Percentiles rank a stretch among this genome's conserved stretches.
Conservation (phyloP, 2,797 vertebrate species). For the Stomatorhinus walkeri region DNA sequence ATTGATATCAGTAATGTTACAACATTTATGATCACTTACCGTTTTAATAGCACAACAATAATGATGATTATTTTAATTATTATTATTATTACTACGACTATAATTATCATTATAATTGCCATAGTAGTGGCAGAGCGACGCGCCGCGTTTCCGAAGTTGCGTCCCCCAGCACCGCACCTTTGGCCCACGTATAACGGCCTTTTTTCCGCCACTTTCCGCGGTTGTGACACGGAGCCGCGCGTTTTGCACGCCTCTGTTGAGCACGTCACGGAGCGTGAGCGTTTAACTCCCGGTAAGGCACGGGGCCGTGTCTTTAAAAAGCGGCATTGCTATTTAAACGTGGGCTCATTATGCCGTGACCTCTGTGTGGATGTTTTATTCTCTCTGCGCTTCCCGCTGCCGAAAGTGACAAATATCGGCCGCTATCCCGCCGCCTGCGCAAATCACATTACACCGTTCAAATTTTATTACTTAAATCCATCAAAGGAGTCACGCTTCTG, state of each 20-base stretch:
- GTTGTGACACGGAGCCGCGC: not conserved
- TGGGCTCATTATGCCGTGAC: not conserved
- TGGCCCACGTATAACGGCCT: not conserved
- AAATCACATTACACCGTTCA: constrained; percentile 1
- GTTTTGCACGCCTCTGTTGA: not conserved
- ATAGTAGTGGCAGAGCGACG: not conserved
- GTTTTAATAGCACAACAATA: not conserved
- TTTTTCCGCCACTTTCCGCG: not conserved
- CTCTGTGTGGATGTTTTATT: not conserved
- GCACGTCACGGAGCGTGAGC: not conserved
- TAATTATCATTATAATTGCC: not conserved
- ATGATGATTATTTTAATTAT: not conserved
- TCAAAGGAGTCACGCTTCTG: not conserved
- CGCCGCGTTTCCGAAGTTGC: not conserved
- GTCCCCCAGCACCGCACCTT: not conserved
- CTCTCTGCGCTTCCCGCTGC: not conserved
- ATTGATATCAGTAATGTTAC: not conserved
- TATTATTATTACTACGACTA: not conserved
- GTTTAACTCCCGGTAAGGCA: not conserved
- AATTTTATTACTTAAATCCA: constrained; percentile 12
- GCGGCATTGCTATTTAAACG: not conserved
- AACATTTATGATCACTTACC: not conserved
- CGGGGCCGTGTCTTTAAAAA: not conserved
- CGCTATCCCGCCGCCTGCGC: not conserved
- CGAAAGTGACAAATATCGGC: constrained; percentile 4